Conservation (phyloP, 2,888 invertebrate species). For the Anorthoa munda region DNA sequence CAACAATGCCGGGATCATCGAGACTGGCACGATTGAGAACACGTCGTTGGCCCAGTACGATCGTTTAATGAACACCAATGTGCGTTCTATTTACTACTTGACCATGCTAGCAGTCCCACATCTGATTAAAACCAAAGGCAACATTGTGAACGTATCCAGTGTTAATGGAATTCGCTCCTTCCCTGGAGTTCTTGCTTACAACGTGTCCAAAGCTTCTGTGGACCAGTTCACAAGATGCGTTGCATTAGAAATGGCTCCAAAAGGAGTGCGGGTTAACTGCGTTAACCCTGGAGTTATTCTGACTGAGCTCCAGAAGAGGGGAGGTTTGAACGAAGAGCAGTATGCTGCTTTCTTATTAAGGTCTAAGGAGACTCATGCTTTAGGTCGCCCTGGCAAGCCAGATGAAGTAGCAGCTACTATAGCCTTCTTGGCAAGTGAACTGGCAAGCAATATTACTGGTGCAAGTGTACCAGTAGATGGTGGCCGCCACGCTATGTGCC, state of each 20-base stretch:
- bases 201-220: conserved; percentile 97
- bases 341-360: conserved; percentile 96
- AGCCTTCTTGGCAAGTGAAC: conserved; percentile 97
- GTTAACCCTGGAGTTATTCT: conserved; percentile 98
- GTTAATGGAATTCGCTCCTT: conserved; percentile 98
- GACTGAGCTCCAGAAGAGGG: conserved; percentile 96
- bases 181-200: conserved; percentile 97
- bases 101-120: conserved; percentile 97
- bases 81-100: conserved; percentile 95
- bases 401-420: conserved; percentile 97
- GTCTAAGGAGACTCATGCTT: conserved; percentile 96
- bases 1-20: conserved; percentile 97
- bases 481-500: conserved; percentile 98
- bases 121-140: conserved; percentile 95
- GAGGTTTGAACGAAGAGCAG: conserved; percentile 95
- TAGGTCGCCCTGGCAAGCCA: conserved; percentile 96
- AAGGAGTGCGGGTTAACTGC: conserved; percentile 96
- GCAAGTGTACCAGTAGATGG: conserved; percentile 97
- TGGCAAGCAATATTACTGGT: conserved; percentile 97
- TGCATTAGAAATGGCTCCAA: conserved; percentile 96
- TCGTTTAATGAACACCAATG: conserved; percentile 96
- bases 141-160: conserved; percentile 98
- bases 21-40: conserved; percentile 95
- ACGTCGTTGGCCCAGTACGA: conserved; percentile 97
- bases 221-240: conserved; percentile 98